These are phyloP conservation scores for Eublepharis macularius DNA, from an alignment of 2,113 vertebrate genomes.

Conservation along the genomic window DNA sequence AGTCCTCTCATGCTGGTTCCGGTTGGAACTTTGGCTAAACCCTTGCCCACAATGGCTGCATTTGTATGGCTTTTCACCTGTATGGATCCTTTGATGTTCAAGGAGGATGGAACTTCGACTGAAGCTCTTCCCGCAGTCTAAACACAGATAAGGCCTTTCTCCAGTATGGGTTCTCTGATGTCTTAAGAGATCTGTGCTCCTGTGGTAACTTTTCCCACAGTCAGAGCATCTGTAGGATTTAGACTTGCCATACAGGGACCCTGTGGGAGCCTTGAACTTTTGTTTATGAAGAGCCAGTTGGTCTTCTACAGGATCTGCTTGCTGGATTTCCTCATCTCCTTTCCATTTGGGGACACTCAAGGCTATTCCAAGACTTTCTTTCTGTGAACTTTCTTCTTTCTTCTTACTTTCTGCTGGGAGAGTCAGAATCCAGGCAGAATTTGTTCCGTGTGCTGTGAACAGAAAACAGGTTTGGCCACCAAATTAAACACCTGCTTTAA, in stretches of 20 bases:
- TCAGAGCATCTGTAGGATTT: slow-evolving; percentile 44
- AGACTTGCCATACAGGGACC: slow-evolving; percentile 24
- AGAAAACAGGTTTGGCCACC: not conserved
- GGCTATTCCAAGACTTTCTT: not conserved
- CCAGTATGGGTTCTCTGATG: slow-evolving; percentile 55
- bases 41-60: slow-evolving; percentile 52
- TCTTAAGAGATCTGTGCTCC: slow-evolving; percentile 49
- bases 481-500: not conserved
- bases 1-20: slow-evolving; percentile 46
- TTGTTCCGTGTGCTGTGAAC: not conserved
- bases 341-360: not conserved
- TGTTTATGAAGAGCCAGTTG: not conserved
- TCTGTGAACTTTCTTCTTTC: not conserved
- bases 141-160: slow-evolving; percentile 50
- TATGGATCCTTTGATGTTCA: slow-evolving; percentile 37
- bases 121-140: slow-evolving; percentile 59
- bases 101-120: slow-evolving; percentile 35
- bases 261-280: not conserved
- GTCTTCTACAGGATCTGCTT: not conserved
- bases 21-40: slow-evolving; percentile 45
- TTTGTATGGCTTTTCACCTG: slow-evolving; percentile 40
- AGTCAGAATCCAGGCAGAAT: slow-evolving; percentile 1
- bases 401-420: not conserved
- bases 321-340: not conserved
- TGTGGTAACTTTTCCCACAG: slow-evolving; percentile 50